Evolutionary conservation across 92 coral and sea anemone species (phyloP), one percentile per base, ranked within the genome.

Genomic region (Siderastrea radians): DNA sequence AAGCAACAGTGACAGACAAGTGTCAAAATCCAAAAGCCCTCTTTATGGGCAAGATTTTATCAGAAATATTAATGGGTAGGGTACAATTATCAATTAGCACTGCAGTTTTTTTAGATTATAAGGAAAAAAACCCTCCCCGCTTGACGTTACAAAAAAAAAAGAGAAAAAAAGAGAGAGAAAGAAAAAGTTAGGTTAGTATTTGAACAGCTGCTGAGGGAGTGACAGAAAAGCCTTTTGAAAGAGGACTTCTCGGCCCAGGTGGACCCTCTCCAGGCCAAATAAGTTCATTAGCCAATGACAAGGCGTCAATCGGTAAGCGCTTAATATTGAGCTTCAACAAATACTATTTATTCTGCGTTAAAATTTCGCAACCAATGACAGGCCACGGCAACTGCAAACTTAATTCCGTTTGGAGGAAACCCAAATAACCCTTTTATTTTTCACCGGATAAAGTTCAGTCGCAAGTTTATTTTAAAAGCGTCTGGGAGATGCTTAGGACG

Each of bases 281-380:
- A 84, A 45, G 64, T 60, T 60, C 72, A 84, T 49, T 74, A 84
- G 63, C 87, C 87, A 84, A 84, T 84, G 80, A 74, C 60, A 64
- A 11, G n/a, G 5, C 73, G 65, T 43, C 53, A 70, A 13, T 11
- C 0, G 1, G 3, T 7, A 52, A 54, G 49, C 62, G 1, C 45
- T 6, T 26, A 16, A 51, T 51, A 51, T 74, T 55, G 68, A 46
- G 14, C 68, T 16, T 4, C 68, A 44, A 11, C 68, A 82, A 48
- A 70, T 12, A 70, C 70, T 57, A 70, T 46, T 71, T 81, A 53
- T 48, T 54, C 47, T 45, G 16, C 65, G 43, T 55, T 69, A n/a
- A 11, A 64, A 50, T 64, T 66, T 64, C 13, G 46, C 54, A 80
- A 68, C 75, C 75, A 66, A 80, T 54, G 65, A 66, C 7, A 2